phyloP scores from a whole-genome alignment of 2,113 vertebrate species.

The Macheiramphus alcinus region DNA sequence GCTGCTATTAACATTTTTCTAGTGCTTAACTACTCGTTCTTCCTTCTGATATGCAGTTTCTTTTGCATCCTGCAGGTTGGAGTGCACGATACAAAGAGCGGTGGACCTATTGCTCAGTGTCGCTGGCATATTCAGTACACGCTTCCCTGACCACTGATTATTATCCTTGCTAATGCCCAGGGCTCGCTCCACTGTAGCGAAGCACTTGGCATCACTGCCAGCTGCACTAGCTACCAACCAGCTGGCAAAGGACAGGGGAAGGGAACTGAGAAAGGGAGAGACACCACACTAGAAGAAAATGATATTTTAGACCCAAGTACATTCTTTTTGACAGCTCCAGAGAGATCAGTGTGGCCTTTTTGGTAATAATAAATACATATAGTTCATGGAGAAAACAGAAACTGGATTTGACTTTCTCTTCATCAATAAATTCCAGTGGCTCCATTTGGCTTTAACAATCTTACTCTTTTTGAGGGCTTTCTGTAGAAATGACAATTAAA shows the following conservation, averaged over 20 bases:
- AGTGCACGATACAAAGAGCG: not conserved
- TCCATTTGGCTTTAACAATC: not conserved
- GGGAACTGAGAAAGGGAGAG: not conserved
- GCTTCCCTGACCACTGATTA: constrained; percentile 30
- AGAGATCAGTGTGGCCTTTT: not conserved
- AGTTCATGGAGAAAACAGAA: not conserved
- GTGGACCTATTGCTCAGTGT: not conserved
- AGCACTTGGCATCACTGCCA: not conserved
- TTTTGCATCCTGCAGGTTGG: not conserved
- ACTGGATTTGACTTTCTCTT: not conserved
- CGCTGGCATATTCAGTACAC: not conserved
- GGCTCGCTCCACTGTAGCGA: not conserved
- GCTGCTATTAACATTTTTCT: not conserved
- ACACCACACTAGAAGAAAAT: not conserved
- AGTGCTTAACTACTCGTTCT: not conserved
- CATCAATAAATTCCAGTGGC: not conserved
- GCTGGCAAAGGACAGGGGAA: not conserved
- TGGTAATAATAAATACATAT: not conserved
- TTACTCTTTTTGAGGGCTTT: not conserved
- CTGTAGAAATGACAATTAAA: not conserved
- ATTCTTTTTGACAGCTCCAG: not conserved
- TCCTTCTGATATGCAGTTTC: not conserved
- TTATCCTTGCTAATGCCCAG: constrained; percentile 4
- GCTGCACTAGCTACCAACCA: not conserved
- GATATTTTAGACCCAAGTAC: not conserved